Percentiles rank a stretch among this genome's conserved stretches.
These are phyloP conservation scores for Salvator merianae DNA, from an alignment of 2,113 vertebrate species.

Conservation along the genomic window DNA sequence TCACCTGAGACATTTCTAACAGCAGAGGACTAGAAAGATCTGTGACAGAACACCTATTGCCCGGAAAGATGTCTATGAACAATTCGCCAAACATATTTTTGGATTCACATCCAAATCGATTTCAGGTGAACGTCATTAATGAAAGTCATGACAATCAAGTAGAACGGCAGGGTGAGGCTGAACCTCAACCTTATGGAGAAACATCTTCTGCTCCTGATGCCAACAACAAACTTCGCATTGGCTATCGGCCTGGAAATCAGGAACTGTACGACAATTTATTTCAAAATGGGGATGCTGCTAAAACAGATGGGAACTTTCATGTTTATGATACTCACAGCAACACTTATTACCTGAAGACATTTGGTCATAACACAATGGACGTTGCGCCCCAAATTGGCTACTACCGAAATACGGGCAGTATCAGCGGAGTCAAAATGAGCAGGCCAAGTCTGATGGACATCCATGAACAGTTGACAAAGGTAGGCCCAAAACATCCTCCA, in stretches of 20 bases:
- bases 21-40: background rate
- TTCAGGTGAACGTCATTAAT: slow-evolving; percentile 79
- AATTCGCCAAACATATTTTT: slow-evolving; percentile 72
- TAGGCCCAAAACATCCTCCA: slow-evolving; percentile 68
- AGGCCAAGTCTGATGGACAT: slow-evolving; percentile 94
- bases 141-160: slow-evolving; percentile 66
- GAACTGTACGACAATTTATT: slow-evolving; percentile 72
- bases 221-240: slow-evolving; percentile 73
- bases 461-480: slow-evolving; percentile 92
- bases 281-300: slow-evolving; percentile 76
- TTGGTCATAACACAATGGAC: slow-evolving; percentile 95
- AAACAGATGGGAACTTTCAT: slow-evolving; percentile 80
- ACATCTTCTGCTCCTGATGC: slow-evolving; percentile 79
- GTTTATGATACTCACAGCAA: slow-evolving; percentile 79
- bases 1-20: slow-evolving; percentile 37
- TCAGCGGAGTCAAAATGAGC: slow-evolving; percentile 87
- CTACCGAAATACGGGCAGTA: slow-evolving; percentile 91
- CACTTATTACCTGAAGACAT: slow-evolving; percentile 84
- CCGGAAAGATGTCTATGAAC: slow-evolving; percentile 76
- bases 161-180: slow-evolving; percentile 67
- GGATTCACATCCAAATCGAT: slow-evolving; percentile 73
- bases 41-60: background rate
- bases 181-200: slow-evolving; percentile 87
- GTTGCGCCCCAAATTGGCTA: slow-evolving; percentile 92
- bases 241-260: slow-evolving; percentile 74